Conservation (phyloP, 1,140 invertebrate genomes). For the Rhyacophila brunnea region DNA sequence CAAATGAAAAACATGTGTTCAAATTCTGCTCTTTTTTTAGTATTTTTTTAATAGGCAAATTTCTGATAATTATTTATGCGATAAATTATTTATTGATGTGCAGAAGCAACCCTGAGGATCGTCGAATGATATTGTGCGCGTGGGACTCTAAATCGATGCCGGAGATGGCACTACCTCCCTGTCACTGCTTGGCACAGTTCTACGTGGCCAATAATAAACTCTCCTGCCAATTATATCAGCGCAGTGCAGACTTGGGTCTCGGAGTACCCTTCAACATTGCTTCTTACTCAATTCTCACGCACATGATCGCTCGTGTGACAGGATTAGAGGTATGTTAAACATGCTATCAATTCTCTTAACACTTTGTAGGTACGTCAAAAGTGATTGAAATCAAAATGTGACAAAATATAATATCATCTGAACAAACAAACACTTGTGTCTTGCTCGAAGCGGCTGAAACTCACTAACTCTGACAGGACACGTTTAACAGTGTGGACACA, state of each 20-base stretch:
- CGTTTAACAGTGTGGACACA: too few species aligned
- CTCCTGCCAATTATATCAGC: constrained; percentile 93
- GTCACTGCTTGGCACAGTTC: constrained; percentile 94
- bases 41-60: too few species aligned
- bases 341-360: too few species aligned
- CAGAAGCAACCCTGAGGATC: constrained; percentile 75
- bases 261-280: constrained; percentile 99
- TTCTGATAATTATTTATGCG: too few species aligned
- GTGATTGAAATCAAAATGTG: too few species aligned
- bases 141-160: constrained; percentile 93
- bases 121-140: constrained; percentile 90
- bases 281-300: constrained; percentile 91
- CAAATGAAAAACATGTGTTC: too few species aligned
- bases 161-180: constrained; percentile 96
- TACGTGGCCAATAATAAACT: constrained; percentile 82
- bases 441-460: too few species aligned
- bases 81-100: constrained; percentile 20
- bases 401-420: too few species aligned
- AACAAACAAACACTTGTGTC: too few species aligned
- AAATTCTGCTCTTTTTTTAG: too few species aligned
- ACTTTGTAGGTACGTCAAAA: too few species aligned
- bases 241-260: constrained; percentile 96
- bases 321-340: constrained; percentile 65
- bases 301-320: constrained; percentile 96
- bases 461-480: too few species aligned